Evolutionary conservation across 1,140 invertebrate species (phyloP), one percentile per base, ranked within the genome.

Genomic region (Drosophila aff.): DNA sequence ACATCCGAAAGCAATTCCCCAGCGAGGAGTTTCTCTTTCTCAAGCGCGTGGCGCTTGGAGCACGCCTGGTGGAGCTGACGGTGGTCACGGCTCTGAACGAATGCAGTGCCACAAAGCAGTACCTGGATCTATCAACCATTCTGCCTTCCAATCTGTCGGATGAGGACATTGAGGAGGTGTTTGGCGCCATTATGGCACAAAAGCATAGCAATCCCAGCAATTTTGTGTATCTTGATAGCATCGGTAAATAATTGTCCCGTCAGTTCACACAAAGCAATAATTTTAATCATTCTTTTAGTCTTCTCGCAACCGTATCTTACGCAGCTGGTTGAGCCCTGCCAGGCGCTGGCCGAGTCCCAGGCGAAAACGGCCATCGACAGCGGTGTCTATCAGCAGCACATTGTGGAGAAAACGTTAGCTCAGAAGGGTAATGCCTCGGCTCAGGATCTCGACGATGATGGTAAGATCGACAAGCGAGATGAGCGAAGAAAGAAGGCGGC

Each of bases 401-500:
- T 94, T 85, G 93, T 95, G n/a, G 95, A 95, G 41, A 94, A 94
- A 58, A 94, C 95, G 91, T 68, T 96, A 77, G 93, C 87, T 67
- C 40, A 93, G 81, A 92, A 92, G 68, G 49, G 66, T 38, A 66
- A 76, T 81, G 62, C 85, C 26, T 59, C 71, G 36, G 44, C 50
- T 6, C 41, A 76, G 53, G 83, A 83, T 15, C 57, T 61, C 0
- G 89, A 84, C 15, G 82, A 91, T n/a, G 90, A 91, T 33, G 66
- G 31, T 26, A 97, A 96, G 93, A 93, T 94, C 11, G 97, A 97
- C 79, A 96, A 95, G 74, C 96, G 97, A 82, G 97, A 99, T 55
- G 97, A 99, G 82, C 94, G 98, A 40, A 95, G 97, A 71, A 98
- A 98, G 86, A 98, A 98, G 93, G 97, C 97, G 3, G 93, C 96